phyloP scores from a whole-genome alignment of 1,140 invertebrate species.

The Drosophila parabipectinata region DNA sequence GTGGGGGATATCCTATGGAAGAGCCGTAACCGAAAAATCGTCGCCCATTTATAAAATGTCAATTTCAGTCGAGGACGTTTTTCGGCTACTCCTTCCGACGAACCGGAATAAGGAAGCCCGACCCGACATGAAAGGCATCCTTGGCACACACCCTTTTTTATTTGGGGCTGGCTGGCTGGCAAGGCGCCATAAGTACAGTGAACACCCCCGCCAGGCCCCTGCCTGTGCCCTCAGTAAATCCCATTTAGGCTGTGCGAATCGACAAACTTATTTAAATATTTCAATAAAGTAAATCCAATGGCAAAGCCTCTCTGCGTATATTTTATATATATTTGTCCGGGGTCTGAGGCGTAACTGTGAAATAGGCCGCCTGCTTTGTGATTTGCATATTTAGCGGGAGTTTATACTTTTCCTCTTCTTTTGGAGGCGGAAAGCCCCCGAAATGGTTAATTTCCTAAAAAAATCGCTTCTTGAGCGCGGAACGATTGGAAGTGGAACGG shows the following conservation, averaged over 20 bases:
- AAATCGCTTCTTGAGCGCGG: conserved; percentile 40
- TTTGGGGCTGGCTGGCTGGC: conserved; percentile 23
- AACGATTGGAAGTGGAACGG: conserved; percentile 65
- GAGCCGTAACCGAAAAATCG: conserved; percentile 33
- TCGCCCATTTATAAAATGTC: conserved; percentile 80
- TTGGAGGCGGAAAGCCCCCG: conserved; percentile 36
- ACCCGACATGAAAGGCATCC: conserved; percentile 52
- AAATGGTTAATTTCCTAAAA: conserved; percentile 73
- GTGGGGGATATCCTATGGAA: not conserved
- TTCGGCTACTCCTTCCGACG: conserved; percentile 24
- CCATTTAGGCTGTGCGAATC: conserved; percentile 82
- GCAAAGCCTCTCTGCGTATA: conserved; percentile 32
- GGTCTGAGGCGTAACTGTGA: conserved; percentile 41
- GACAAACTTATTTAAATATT: conserved; percentile 84
- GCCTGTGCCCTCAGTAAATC: conserved; percentile 51
- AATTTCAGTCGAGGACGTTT: conserved; percentile 65
- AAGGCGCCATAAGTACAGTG: conserved; percentile 45
- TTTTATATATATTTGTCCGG: conserved; percentile 5
- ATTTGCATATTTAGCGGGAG: conserved; percentile 63
- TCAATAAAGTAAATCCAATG: conserved; percentile 83
- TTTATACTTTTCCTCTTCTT: conserved; percentile 6
- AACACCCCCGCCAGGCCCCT: not conserved
- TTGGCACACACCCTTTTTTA: conserved; percentile 51
- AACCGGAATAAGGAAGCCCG: conserved; percentile 16
- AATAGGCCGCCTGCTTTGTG: conserved; percentile 62